Conservation (phyloP, 2,113 vertebrate species). For the Phoenicopterus ruber region DNA sequence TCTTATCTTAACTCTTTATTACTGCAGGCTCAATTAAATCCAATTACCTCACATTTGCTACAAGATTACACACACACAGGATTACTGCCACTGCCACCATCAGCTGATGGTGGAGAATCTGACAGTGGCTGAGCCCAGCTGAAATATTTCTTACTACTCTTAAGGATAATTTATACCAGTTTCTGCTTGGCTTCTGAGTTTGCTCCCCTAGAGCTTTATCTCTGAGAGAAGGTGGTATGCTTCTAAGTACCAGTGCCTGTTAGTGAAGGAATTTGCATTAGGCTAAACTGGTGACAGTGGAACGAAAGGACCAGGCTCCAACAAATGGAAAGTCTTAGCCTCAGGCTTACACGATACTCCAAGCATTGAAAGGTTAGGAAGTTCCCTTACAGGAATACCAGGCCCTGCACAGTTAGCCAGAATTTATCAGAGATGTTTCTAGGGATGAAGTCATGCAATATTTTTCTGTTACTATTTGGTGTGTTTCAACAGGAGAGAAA, state of each 20-base stretch:
- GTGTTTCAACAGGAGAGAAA: neutral
- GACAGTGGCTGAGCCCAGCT: neutral
- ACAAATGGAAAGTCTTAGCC: neutral
- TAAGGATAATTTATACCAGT: neutral
- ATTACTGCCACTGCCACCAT: neutral
- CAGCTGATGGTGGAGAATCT: neutral
- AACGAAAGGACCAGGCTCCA: neutral
- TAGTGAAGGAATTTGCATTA: neutral
- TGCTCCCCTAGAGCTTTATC: neutral
- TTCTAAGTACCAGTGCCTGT: neutral
- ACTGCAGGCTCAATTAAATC: conserved; percentile 37
- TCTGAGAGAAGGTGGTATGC: neutral
- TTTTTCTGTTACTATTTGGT: neutral
- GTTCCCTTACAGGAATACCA: neutral
- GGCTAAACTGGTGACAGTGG: neutral
- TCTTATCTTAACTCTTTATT: conserved; percentile 16
- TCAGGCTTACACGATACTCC: neutral
- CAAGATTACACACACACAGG: neutral
- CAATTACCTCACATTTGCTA: conserved; percentile 23
- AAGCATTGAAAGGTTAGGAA: neutral
- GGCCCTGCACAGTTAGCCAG: neutral
- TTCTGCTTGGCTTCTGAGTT: neutral
- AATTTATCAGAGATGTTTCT: neutral
- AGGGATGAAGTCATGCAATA: neutral
- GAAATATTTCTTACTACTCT: neutral